Percentiles rank a stretch among this genome's conserved stretches.
These are phyloP conservation scores for Turdus rufiventris DNA, from an alignment of 2,113 vertebrate species.

Conservation along the genomic window DNA sequence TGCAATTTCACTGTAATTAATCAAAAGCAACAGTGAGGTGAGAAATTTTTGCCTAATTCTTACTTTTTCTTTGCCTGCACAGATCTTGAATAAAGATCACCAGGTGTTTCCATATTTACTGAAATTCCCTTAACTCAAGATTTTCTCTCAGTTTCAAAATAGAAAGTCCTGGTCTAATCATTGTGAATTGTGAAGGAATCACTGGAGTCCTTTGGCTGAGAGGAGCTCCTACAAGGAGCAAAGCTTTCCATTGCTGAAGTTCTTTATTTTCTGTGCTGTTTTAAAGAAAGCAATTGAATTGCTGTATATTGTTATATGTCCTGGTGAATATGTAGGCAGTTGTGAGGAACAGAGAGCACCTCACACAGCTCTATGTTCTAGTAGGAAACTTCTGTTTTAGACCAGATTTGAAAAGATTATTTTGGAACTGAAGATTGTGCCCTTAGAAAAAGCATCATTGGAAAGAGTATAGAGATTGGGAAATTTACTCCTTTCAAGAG, in stretches of 20 bases:
- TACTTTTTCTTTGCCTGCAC: neutral
- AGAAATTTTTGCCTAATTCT: conserved; percentile 7
- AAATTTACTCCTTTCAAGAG: neutral
- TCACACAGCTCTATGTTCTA: neutral
- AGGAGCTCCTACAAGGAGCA: neutral
- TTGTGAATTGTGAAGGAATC: conserved; percentile 33
- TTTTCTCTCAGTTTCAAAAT: neutral
- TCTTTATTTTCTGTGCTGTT: neutral
- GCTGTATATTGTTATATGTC: neutral
- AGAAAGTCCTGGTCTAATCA: conserved; percentile 22
- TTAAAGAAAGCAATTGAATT: neutral
- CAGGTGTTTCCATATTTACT: conserved; percentile 16
- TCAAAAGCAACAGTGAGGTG: neutral
- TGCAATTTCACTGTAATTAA: neutral
- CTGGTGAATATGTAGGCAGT: neutral
- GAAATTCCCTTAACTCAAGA: conserved; percentile 3
- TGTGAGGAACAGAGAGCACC: neutral
- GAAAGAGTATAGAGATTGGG: neutral
- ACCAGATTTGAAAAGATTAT: neutral
- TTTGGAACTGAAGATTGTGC: neutral
- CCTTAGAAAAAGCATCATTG: neutral
- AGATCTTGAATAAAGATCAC: neutral
- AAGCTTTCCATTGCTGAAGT: neutral
- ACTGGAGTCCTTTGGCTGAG: conserved; percentile 1
- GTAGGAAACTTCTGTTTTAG: neutral